Evolutionary conservation across 2,888 invertebrate species (phyloP), one percentile per base, ranked within the genome.

Genomic region (Sepioteuthis lessoniana): DNA sequence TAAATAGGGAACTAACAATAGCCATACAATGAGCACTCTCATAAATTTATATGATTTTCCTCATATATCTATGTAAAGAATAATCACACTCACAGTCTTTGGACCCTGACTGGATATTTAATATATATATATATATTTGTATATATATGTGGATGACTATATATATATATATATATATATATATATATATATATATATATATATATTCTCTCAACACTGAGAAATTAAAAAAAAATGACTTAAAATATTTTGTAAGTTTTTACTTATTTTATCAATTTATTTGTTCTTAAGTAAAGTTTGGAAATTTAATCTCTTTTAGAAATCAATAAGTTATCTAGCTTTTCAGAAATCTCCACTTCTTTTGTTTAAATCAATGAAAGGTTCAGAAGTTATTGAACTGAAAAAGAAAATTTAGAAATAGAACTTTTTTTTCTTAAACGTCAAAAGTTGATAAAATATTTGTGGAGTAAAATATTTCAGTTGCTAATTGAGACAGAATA

Each of bases 101-200:
- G n/a, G n/a, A n/a, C n/a, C n/a, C n/a, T n/a, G n/a, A n/a, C n/a
- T n/a, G n/a, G n/a, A n/a, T n/a, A n/a, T n/a, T n/a, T n/a, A n/a
- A 31, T 2, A 60, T 28, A 60, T 60, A 28, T 28, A 60, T 28
- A 60, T 60, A 28, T 60, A 60, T 28, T 28, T 28, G 28, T 50
- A 76, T 76, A 76, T 76, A 76, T 76, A 76, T 76, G n/a, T 76
- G n/a, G n/a, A 76, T 76, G n/a, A n/a, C n/a, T 76, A 76, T 76
- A 76, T 76, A 76, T 76, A 76, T 76, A 76, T 76, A 76, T 76
- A 76, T 76, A 76, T 76, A n/a, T n/a, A n/a, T 76, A 76, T n/a
- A 76, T 31, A n/a, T 76, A 60, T 28, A 60, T 76, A n/a, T 60
- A 60, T 60, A 60, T 60, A 21, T 28, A 60, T 60, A 28, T 60